These are phyloP conservation scores for Tanytarsus gracilentus DNA, from an alignment of 2,888 invertebrate species.

Conservation along the genomic window DNA sequence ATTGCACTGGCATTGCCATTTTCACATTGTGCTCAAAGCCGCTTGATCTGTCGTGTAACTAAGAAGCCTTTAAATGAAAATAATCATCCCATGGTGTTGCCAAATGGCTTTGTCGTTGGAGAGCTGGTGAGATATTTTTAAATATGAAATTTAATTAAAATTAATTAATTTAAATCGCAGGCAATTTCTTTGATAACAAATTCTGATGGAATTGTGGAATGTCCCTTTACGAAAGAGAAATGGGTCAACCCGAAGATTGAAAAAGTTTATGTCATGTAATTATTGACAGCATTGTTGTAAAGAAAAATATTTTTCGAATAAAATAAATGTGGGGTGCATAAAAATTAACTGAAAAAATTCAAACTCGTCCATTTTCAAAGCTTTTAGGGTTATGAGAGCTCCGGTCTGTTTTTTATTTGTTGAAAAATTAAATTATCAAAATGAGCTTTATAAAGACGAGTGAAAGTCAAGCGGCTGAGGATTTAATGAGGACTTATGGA, in stretches of 20 bases:
- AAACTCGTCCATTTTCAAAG: too few relatives aligned
- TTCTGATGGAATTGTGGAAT: conserved; percentile 84
- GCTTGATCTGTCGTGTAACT: conserved; percentile 84
- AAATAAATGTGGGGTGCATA: too few relatives aligned
- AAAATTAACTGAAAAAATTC: too few relatives aligned
- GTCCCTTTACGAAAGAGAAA: conserved; percentile 88
- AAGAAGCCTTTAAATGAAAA: conserved; percentile 91
- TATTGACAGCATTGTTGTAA: neutral
- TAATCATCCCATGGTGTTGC: conserved; percentile 97
- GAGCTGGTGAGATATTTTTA: conserved; percentile 42
- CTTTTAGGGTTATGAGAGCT: too few relatives aligned
- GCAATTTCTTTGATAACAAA: conserved; percentile 87
- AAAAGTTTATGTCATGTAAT: conserved; percentile 94
- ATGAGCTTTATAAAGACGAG: conserved; percentile 5
- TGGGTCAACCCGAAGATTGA: conserved; percentile 86
- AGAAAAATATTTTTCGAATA: too few relatives aligned
- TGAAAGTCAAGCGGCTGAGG: neutral
- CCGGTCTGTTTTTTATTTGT: too few relatives aligned
- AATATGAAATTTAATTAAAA: conserved; percentile 11
- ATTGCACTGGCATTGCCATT: conserved; percentile 81
- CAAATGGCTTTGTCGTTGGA: conserved; percentile 95
- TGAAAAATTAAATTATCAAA: too few relatives aligned
- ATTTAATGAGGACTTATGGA: neutral
- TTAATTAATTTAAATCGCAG: conserved; percentile 45
- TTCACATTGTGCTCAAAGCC: conserved; percentile 93